phyloP scores from a whole-genome alignment of 2,888 invertebrate species.

The Drosophila lacicola region DNA sequence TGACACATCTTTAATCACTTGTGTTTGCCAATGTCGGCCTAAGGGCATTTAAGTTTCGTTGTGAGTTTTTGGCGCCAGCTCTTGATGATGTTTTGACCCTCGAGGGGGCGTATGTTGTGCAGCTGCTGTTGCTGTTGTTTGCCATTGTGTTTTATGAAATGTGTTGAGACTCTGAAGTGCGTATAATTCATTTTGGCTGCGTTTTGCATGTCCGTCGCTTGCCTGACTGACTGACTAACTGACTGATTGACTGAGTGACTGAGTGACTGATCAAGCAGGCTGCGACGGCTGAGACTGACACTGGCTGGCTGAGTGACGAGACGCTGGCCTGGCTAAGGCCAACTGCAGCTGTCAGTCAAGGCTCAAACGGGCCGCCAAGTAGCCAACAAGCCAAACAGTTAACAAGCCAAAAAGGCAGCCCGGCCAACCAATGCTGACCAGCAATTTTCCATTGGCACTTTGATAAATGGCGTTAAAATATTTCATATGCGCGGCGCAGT shows the following conservation, averaged over 20 bases:
- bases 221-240: slow-evolving; percentile 35
- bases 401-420: slow-evolving; percentile 11
- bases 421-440: slow-evolving; percentile 27
- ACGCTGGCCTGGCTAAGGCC: slow-evolving; percentile 34
- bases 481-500: slow-evolving; percentile 56
- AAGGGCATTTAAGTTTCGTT: slow-evolving; percentile 53
- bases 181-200: slow-evolving; percentile 72
- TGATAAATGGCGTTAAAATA: slow-evolving; percentile 79
- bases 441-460: slow-evolving; percentile 59
- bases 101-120: slow-evolving; percentile 11
- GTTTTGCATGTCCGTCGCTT: slow-evolving; percentile 45
- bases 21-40: slow-evolving; percentile 1
- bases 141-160: slow-evolving; percentile 52
- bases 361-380: slow-evolving; percentile 58
- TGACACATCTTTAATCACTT: slow-evolving; percentile 20
- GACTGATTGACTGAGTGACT: slow-evolving; percentile 20
- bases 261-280: slow-evolving; percentile 36
- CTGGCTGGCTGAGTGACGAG: slow-evolving; percentile 31
- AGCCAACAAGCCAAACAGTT: slow-evolving; percentile 32
- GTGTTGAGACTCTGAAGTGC: slow-evolving; percentile 74
- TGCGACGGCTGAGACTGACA: slow-evolving; percentile 12
- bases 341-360: slow-evolving; percentile 56
- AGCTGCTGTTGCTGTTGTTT: slow-evolving; percentile 25
- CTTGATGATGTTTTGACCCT: slow-evolving; percentile 26
- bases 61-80: slow-evolving; percentile 38